Evolutionary conservation across 92 coral and sea anemone species (phyloP), one percentile per base, ranked within the genome.

Genomic region (Parazoanthus darwini): DNA sequence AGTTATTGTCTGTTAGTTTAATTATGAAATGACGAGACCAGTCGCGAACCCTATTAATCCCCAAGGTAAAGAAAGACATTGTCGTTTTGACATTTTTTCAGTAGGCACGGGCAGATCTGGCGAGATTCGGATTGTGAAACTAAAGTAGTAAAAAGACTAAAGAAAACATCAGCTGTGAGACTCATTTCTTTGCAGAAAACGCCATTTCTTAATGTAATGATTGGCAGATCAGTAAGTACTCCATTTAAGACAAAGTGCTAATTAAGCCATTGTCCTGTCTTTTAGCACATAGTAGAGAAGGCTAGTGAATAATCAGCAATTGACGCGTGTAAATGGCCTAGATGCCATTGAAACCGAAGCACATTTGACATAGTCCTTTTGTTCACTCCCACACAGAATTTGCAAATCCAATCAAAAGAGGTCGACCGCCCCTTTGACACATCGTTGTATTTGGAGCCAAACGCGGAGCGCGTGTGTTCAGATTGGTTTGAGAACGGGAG

Each of bases 331-430:
- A 89, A 86, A 92, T 89, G 89, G 43, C 86, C 87, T 76, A 59
- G 70, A 85, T 89, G 65, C 82, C 92, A 58, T 92, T 82, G 88
- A 84, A 65, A 72, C 82, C 43, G 77, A 25, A 78, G 54, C 42
- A 73, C 71, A 78, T 86, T 81, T 88, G 81, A 86, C 90, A 82
- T 65, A 80, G 72, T 56, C 26, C 90, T 86, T 89, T 86, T 86
- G 90, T 89, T 65, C 65, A 74, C 51, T 82, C 63, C 78, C 90
- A 25, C 76, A 22, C 84, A 82, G 88, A 86, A 65, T 79, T 89
- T 92, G 90, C 89, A 86, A 92, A 89, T 90, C 90, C 86, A 90
- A 92, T 92, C 88, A 89, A 92, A 79, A 89, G 58, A 78, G 50
- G 8, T 20, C 78, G 68, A 67, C 86, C 94, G 67, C 92, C 94